Evolutionary conservation across 2,888 invertebrate genomes (phyloP).

Genomic region (Nemurella pictetii): DNA sequence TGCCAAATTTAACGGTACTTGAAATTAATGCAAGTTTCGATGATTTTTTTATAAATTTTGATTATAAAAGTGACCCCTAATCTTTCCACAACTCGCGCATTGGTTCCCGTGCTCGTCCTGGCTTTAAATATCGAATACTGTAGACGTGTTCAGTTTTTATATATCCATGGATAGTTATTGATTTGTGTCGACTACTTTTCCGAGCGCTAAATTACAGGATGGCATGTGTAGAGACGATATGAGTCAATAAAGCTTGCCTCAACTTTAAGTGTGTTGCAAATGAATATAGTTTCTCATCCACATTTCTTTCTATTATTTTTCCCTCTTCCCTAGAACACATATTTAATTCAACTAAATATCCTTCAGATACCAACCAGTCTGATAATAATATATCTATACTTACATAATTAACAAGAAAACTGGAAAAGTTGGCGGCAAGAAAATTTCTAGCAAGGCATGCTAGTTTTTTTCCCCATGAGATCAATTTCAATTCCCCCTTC

Average conservation of each 20-base stretch:
- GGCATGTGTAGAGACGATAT: neutral
- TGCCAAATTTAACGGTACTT: too few species aligned
- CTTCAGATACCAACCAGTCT: too few species aligned
- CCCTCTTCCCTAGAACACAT: too few species aligned
- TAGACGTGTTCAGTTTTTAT: neutral
- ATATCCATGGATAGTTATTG: neutral
- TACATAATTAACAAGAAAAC: too few species aligned
- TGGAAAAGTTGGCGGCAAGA: conserved; percentile 33
- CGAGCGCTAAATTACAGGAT: neutral
- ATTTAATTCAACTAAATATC: neutral
- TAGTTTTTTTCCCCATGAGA: conserved; percentile 32
- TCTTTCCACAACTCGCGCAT: too few species aligned
- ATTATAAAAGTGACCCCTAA: too few species aligned
- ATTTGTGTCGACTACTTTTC: neutral
- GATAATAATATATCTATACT: too few species aligned
- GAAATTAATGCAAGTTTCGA: too few species aligned
- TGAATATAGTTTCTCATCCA: neutral
- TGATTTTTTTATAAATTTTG: too few species aligned
- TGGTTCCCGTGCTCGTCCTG: neutral
- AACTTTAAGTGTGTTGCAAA: neutral
- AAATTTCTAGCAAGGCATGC: conserved; percentile 33
- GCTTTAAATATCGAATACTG: neutral
- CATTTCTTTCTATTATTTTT: neutral
- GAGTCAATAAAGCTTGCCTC: neutral
- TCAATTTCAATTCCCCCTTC: conserved; percentile 35